Evolutionary conservation across 2,888 invertebrate genomes (phyloP).

Genomic region (Latrodectus hesperus): DNA sequence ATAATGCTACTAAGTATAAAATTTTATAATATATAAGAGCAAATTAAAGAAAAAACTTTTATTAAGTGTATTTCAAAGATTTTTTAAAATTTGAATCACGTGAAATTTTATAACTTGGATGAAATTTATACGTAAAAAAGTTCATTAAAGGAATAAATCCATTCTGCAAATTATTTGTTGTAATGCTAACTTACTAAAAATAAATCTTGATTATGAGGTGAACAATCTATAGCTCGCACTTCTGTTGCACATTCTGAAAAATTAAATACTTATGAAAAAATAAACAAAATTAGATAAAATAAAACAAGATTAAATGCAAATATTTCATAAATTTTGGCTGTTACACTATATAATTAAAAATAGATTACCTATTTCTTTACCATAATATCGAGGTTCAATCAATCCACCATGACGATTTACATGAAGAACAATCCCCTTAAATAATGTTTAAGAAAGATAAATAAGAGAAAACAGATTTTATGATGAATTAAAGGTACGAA

Average conservation of each 20-base stretch:
- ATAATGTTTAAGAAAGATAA: not conserved
- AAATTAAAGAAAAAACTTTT: no score
- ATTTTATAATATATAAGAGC: no score
- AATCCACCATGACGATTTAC: constrained; percentile 52
- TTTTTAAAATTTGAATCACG: no score
- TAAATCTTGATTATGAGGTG: constrained; percentile 56
- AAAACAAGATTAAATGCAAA: no score
- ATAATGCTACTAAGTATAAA: no score
- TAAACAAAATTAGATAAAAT: not conserved
- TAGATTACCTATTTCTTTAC: constrained; percentile 37
- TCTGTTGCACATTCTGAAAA: constrained; percentile 44
- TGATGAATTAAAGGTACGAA: not conserved
- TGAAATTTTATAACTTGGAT: no score
- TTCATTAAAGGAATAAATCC: not conserved
- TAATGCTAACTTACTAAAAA: constrained; percentile 48
- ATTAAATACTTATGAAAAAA: not conserved
- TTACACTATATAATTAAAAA: not conserved
- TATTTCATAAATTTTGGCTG: not conserved
- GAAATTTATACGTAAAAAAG: not conserved
- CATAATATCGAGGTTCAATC: constrained; percentile 54
- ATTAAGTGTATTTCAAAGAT: no score
- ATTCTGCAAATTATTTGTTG: not conserved
- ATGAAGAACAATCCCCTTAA: constrained; percentile 61
- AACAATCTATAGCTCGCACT: constrained; percentile 61
- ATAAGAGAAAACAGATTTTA: not conserved